A percentile compares a stretch with the other conserved stretches of the same genome.
phyloP scores from a whole-genome alignment of 2,888 invertebrate genomes.

The Chelonus formosanus region DNA sequence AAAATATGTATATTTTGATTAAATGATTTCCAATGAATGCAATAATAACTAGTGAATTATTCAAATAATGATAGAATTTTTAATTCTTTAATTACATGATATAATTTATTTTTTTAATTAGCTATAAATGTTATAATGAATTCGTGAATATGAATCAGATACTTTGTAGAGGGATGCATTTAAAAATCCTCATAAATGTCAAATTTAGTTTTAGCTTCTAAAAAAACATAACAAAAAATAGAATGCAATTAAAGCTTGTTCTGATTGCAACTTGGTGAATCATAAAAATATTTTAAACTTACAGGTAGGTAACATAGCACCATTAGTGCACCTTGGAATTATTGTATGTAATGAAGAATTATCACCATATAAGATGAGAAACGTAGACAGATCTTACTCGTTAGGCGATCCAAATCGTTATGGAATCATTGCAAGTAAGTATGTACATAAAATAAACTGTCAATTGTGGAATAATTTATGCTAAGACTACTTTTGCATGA shows the following conservation, averaged over 20 bases:
- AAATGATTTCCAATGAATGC: no score
- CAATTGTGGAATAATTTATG: conserved; percentile 10
- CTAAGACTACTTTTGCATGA: not conserved
- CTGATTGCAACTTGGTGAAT: conserved; percentile 49
- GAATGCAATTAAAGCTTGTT: conserved; percentile 53
- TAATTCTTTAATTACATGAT: no score
- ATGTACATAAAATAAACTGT: conserved; percentile 14
- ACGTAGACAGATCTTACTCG: conserved; percentile 56
- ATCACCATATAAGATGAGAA: conserved; percentile 57
- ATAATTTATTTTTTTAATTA: no score
- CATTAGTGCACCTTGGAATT: conserved; percentile 43
- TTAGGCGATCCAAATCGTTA: conserved; percentile 60
- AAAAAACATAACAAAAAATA: conserved; percentile 36
- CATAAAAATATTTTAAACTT: conserved; percentile 28
- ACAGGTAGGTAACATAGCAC: conserved; percentile 48
- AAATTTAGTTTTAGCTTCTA: conserved; percentile 42
- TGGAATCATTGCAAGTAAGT: conserved; percentile 51
- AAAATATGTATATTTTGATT: no score
- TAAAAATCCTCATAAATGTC: conserved; percentile 46
- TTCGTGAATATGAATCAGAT: conserved; percentile 41
- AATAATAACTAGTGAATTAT: no score
- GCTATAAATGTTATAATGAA: conserved; percentile 12
- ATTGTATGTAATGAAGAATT: conserved; percentile 63
- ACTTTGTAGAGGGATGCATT: conserved; percentile 31
- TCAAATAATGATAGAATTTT: no score